phyloP scores from a whole-genome alignment of 2,888 invertebrate species.

The Lucinisca nassula region DNA sequence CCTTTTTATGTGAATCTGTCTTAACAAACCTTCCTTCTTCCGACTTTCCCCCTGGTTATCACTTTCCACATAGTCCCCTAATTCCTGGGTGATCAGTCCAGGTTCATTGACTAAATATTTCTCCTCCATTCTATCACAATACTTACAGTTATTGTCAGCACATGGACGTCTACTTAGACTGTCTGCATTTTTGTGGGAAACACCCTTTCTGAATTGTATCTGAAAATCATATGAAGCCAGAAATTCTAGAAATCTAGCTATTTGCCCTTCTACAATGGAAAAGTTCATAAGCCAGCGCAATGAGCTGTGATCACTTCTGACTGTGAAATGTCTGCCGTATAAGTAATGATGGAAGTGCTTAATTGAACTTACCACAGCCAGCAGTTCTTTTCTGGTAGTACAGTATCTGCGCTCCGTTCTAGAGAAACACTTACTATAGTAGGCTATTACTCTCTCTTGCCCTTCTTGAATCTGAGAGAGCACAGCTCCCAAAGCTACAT shows the following conservation, averaged over 20 bases:
- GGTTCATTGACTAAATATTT: background rate
- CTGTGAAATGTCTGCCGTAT: constrained; percentile 3
- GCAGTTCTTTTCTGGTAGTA: constrained; percentile 25
- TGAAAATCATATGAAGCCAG: constrained; percentile 34
- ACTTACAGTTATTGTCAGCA: constrained; percentile 1
- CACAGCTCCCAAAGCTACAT: constrained; percentile 50
- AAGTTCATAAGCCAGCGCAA: constrained; percentile 34
- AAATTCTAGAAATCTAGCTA: constrained; percentile 21
- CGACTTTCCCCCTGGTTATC: background rate
- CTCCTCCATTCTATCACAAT: constrained; percentile 9
- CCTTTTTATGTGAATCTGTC: background rate
- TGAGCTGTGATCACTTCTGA: constrained; percentile 24
- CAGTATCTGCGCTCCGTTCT: constrained; percentile 30
- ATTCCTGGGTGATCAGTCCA: background rate
- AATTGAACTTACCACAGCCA: constrained; percentile 23
- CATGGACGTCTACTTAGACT: constrained; percentile 42
- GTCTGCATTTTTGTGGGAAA: constrained; percentile 42
- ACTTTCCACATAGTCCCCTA: background rate
- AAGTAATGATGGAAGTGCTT: constrained; percentile 32
- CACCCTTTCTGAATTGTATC: constrained; percentile 35
- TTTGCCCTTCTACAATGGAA: constrained; percentile 26
- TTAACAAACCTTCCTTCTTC: background rate
- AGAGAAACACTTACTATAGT: constrained; percentile 34
- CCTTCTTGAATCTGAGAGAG: constrained; percentile 40
- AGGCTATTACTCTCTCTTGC: constrained; percentile 45